phyloP scores from a whole-genome alignment of 2,888 invertebrate genomes.

The Tiliacea citrago region DNA sequence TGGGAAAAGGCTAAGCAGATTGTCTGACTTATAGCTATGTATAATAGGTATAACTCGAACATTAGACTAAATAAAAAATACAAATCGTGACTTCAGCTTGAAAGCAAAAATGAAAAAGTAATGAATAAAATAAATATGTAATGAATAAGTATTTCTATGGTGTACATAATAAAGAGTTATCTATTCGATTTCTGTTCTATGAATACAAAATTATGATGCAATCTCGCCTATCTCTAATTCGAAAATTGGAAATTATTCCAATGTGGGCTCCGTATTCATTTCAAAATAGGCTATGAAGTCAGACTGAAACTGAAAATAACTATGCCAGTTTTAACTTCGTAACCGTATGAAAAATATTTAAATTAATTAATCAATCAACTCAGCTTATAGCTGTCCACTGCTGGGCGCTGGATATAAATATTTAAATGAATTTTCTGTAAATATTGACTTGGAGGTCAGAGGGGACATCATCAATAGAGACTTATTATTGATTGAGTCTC shows the following conservation, averaged over 20 bases:
- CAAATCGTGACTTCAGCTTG: neutral
- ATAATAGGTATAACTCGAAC: no score
- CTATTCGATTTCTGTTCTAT: no score
- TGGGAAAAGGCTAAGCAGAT: no score
- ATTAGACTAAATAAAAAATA: neutral
- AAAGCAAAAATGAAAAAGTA: neutral
- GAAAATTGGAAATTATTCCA: neutral
- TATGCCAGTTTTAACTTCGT: neutral
- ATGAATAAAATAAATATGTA: no score
- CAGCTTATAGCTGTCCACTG: constrained; percentile 1
- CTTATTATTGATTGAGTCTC: neutral
- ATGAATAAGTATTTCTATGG: no score
- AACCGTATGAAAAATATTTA: constrained; percentile 6
- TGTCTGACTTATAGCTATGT: no score
- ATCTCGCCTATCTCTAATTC: neutral
- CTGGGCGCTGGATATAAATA: constrained; percentile 21
- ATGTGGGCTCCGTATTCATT: neutral
- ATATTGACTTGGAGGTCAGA: constrained; percentile 19
- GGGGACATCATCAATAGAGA: neutral
- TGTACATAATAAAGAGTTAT: no score
- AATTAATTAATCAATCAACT: constrained; percentile 26
- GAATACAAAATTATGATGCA: neutral
- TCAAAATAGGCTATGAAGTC: neutral
- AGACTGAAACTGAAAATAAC: neutral
- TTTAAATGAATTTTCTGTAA: constrained; percentile 31